A percentile compares a stretch with the other conserved stretches of the same genome.
phyloP scores from a whole-genome alignment of 2,113 vertebrate genomes.

The Euleptes europaea region DNA sequence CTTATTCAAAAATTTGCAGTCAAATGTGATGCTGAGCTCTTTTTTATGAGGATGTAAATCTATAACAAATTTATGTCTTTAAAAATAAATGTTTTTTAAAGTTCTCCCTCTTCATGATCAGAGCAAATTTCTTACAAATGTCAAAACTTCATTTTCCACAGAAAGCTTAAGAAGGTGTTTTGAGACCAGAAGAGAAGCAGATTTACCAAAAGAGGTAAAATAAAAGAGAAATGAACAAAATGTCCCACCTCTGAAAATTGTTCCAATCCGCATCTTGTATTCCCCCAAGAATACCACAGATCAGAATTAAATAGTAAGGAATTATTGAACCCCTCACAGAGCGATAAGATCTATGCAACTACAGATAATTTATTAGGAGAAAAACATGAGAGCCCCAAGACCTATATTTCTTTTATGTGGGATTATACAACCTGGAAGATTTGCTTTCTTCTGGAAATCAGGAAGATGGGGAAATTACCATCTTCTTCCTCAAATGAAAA shows the following conservation, averaged over 20 bases:
- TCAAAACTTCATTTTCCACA: not conserved
- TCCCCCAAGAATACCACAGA: not conserved
- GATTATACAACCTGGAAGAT: too few species aligned
- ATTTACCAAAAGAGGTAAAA: not conserved
- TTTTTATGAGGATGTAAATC: not conserved
- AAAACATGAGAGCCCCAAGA: not conserved
- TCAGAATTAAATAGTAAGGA: not conserved
- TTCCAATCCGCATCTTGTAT: not conserved
- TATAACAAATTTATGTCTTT: not conserved
- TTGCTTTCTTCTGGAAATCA: too few species aligned
- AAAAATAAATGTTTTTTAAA: not conserved
- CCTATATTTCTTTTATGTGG: too few species aligned
- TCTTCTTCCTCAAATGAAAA: not conserved
- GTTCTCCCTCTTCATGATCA: not conserved
- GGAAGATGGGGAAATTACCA: too few species aligned
- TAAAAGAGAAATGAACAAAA: not conserved
- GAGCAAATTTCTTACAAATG: not conserved
- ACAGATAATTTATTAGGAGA: not conserved
- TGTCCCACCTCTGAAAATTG: not conserved
- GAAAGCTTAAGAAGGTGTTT: not conserved
- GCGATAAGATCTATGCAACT: not conserved
- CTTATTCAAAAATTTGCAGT: not conserved
- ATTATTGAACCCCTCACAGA: not conserved
- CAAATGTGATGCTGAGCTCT: not conserved
- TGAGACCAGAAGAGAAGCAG: not conserved